Conservation (phyloP, 1,140 invertebrate species). For the Drosophila nasuta region DNA sequence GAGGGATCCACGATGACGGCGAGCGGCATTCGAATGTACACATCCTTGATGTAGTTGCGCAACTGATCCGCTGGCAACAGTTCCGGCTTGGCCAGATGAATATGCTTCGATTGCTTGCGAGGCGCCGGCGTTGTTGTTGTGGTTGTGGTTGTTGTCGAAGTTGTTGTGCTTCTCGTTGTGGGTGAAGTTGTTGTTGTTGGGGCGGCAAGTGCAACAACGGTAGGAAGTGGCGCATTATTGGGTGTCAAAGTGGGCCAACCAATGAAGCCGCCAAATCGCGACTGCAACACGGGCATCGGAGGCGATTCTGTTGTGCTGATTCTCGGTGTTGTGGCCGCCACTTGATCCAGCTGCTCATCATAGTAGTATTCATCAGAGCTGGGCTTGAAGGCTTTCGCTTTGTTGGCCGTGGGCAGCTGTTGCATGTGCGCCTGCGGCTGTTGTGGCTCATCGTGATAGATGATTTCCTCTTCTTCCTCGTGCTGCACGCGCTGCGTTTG, state of each 20-base stretch:
- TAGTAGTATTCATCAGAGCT: constrained; percentile 62
- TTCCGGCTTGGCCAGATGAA: constrained; percentile 65
- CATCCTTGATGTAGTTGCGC: constrained; percentile 86
- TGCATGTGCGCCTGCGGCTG: constrained; percentile 60
- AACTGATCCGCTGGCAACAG: constrained; percentile 81
- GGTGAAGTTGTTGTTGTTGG: constrained; percentile 39
- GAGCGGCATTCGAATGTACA: constrained; percentile 86
- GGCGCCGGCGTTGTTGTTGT: constrained; percentile 51
- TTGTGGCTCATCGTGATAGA: constrained; percentile 51
- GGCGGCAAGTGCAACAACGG: constrained; percentile 1
- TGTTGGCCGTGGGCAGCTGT: constrained; percentile 42
- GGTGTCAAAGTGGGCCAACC: constrained; percentile 44
- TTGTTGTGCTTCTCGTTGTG: constrained; percentile 21
- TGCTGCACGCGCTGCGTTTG: constrained; percentile 38
- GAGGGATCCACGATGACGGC: constrained; percentile 86
- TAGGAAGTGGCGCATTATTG: constrained; percentile 10
- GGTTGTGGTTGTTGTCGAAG: constrained; percentile 39
- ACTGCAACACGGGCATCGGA: constrained; percentile 35
- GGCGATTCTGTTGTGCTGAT: constrained; percentile 23
- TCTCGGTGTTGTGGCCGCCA: constrained; percentile 1
- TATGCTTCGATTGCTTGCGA: constrained; percentile 68
- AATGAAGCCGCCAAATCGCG: constrained; percentile 57
- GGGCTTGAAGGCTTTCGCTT: constrained; percentile 48
- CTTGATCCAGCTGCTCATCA: constrained; percentile 47
- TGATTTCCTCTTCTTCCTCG: constrained; percentile 34